Evolutionary conservation across 2,113 vertebrate species (phyloP).

Genomic region (Oophaga pumilio): DNA sequence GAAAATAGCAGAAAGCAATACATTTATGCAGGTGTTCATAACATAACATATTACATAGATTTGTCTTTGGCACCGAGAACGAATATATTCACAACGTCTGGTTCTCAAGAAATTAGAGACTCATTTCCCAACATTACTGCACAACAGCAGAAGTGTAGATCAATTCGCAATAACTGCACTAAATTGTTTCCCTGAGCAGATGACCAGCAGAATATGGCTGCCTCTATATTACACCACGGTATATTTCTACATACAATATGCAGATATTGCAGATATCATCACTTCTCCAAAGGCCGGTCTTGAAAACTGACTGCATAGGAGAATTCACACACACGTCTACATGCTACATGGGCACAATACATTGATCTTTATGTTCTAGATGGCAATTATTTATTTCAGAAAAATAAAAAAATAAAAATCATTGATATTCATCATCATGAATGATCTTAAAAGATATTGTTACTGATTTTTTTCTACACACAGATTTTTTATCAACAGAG

Average conservation of each 20-base stretch:
- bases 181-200: background rate
- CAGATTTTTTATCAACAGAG: too few relatives aligned
- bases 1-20: constrained; percentile 10
- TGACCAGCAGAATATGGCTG: background rate
- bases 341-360: background rate
- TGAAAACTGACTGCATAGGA: background rate
- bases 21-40: constrained; percentile 2
- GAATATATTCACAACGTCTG: constrained; percentile 8
- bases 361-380: background rate
- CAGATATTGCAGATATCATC: background rate
- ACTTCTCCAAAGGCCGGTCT: background rate
- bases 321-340: background rate
- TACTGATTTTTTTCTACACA: too few relatives aligned
- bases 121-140: background rate
- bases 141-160: background rate
- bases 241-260: background rate
- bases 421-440: too few relatives aligned
- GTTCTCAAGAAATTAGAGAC: constrained; percentile 1
- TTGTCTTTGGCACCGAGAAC: constrained; percentile 1
- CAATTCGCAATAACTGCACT: background rate
- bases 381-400: background rate
- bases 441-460: too few relatives aligned
- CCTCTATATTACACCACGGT: background rate
- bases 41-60: constrained; percentile 37
- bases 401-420: too few relatives aligned